Conservation (phyloP, 2,113 vertebrate genomes). For the Larimichthys crocea region DNA sequence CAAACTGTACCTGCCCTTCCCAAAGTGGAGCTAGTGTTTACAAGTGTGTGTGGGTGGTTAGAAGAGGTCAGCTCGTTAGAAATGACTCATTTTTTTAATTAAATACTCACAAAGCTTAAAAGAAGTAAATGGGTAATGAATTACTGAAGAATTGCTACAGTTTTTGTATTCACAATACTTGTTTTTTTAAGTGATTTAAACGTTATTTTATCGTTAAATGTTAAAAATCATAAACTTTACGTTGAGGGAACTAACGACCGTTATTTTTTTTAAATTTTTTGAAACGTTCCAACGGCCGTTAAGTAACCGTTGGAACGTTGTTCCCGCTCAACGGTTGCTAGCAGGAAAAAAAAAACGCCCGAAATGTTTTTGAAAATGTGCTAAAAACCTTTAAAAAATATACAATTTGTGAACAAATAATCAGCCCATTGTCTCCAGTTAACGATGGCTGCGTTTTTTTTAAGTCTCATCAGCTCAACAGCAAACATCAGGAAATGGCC, state of each 20-base stretch:
- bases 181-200: neutral
- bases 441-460: conserved; percentile 27
- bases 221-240: no score
- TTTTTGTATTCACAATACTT: neutral
- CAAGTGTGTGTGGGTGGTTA: neutral
- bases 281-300: neutral
- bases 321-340: neutral
- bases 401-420: no score
- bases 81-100: neutral
- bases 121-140: neutral
- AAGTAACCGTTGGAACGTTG: neutral
- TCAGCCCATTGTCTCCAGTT: conserved; percentile 18
- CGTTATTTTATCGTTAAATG: neutral
- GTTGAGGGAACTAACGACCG: no score
- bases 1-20: conserved; percentile 1
- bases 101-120: no score
- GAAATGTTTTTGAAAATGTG: no score
- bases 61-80: neutral
- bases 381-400: neutral
- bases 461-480: conserved; percentile 18
- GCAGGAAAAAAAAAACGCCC: neutral
- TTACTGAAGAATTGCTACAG: no score
- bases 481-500: conserved; percentile 76
- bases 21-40: neutral
- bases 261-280: neutral